Conservation (phyloP, 1,140 invertebrate genomes). For the Alviniconcha marisindica region DNA sequence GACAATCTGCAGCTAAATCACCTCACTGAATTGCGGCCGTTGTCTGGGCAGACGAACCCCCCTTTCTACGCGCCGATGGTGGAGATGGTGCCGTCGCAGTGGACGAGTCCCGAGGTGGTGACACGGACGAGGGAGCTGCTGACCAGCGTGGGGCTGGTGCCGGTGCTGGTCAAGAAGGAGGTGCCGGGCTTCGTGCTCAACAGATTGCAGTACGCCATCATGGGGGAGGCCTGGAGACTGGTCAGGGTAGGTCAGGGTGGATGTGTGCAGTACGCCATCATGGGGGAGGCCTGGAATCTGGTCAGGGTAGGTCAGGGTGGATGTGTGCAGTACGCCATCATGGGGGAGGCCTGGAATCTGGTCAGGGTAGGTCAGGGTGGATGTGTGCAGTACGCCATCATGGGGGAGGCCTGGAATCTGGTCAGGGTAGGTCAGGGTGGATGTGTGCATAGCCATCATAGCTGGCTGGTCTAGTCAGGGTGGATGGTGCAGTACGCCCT, state of each 20-base stretch:
- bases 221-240: constrained; percentile 93
- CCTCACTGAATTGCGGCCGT: too few relatives aligned
- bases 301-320: too few relatives aligned
- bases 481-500: constrained; percentile 98
- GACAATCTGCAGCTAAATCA: too few relatives aligned
- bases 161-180: constrained; percentile 90
- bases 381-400: too few relatives aligned
- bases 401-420: too few relatives aligned
- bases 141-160: constrained; percentile 91
- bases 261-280: constrained; percentile 97
- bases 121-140: constrained; percentile 85
- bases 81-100: constrained; percentile 94
- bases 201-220: constrained; percentile 95
- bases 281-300: constrained; percentile 93
- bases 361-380: too few relatives aligned
- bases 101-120: constrained; percentile 84
- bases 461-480: too few relatives aligned
- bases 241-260: constrained; percentile 80
- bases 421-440: too few relatives aligned
- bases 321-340: constrained; percentile 97
- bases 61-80: constrained; percentile 96
- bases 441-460: too few relatives aligned
- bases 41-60: constrained; percentile 88
- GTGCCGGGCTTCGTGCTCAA: constrained; percentile 95
- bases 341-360: constrained; percentile 93